Base-by-base conservation (phyloP, 2,113 vertebrate species). In the Atlantisia rogersi region DNA sequence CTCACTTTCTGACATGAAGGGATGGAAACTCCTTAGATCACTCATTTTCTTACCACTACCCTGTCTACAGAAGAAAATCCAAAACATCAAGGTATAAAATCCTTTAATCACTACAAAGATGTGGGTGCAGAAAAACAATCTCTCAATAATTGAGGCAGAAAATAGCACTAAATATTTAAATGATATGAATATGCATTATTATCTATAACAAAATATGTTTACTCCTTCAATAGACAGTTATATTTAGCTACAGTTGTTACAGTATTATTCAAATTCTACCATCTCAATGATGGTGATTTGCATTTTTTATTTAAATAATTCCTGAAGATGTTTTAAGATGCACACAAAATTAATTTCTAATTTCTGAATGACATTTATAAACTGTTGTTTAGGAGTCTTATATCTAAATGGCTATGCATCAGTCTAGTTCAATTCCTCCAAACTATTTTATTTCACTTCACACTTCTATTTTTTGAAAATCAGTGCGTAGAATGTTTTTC, bases 221-320 rank as follows among this genome's bases (percentile, higher is more conserved):
- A 74, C 32, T 48, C 37, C 46, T 90, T 67, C 60, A 67, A 42
- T 59, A 82, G 44, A 48, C 39, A 11, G 37, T 32, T 95, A 82
- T 87, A 86, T 93, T 92, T 92, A 91, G 90, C 59, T 91, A 32
- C 52, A 70, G 75, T 82, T 82, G 20, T 90, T 85, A 67, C 7
- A 48, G 19, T n/a, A n/a, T 79, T 90, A 78, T 78, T 90, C 35
- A 50, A 81, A 50, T 88, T 58, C 64, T 55, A 56, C 46, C 32
- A 32, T 70, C 28, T 29, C 42, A 37, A 50, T 83, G 67, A 42
- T 11, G 39, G 9, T 26, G 26, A 91, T 94, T 92, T 91, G 25
- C 37, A 70, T 93, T 88, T 80, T 73, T 91, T 92, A 92, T 90
- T 87, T 79, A 83, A 92, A 80, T 65, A 85, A 93, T 78, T 83